Evolutionary conservation across 1,140 invertebrate species (phyloP).

Genomic region (Amphibalanus amphitrite): DNA sequence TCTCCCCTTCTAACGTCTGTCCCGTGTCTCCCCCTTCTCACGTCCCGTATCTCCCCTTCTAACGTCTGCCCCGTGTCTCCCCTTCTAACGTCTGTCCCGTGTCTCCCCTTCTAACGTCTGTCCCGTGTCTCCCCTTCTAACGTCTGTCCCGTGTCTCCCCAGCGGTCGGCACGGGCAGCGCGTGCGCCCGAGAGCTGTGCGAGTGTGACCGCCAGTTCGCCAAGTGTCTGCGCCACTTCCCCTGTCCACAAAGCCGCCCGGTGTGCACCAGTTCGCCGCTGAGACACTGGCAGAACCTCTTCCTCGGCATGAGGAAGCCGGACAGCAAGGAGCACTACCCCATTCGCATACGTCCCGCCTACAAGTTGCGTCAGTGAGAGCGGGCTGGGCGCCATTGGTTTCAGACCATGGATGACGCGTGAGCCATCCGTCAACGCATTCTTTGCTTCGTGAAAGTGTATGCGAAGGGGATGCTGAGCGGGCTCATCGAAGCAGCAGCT

Average conservation of each 20-base stretch:
- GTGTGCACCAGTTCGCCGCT: conserved; percentile 19
- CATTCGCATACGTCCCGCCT: not conserved
- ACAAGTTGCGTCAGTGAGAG: not conserved
- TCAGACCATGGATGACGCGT: not conserved
- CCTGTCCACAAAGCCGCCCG: conserved; percentile 48
- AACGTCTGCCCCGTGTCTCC: no score
- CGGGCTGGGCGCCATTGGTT: not conserved
- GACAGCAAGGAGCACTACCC: not conserved
- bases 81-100: no score
- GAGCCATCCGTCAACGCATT: no score
- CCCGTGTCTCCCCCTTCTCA: not conserved
- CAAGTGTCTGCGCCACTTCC: conserved; percentile 51
- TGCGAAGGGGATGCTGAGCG: no score
- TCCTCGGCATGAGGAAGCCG: conserved; percentile 13
- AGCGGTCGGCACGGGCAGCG: conserved; percentile 10
- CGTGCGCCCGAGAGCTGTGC: conserved; percentile 56
- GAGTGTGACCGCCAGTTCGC: conserved; percentile 67
- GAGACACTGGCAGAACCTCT: conserved; percentile 19
- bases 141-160: conserved; percentile 4
- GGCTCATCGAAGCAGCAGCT: no score
- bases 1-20: no score
- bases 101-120: not conserved
- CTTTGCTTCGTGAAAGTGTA: no score
- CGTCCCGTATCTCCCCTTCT: not conserved
- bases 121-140: not conserved